These are phyloP conservation scores for Ceratina japonica DNA, from an alignment of 1,140 invertebrate genomes.

Conservation along the genomic window DNA sequence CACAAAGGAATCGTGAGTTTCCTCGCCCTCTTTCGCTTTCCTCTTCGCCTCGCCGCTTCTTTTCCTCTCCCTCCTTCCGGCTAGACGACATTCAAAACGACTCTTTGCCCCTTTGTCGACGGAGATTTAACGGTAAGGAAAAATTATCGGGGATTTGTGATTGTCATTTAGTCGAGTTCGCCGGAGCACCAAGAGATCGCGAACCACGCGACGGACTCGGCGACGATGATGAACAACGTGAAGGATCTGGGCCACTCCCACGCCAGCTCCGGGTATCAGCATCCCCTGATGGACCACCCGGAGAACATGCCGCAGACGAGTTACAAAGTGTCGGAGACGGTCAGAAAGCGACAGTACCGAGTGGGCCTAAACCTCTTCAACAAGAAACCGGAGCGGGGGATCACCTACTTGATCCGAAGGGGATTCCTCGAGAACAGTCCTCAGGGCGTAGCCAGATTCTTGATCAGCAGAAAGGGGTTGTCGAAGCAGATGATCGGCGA, in stretches of 20 bases:
- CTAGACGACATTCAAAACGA: background rate
- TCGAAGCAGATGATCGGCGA: constrained; percentile 99
- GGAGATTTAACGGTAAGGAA: background rate
- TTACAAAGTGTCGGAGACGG: constrained; percentile 88
- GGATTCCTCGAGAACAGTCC: constrained; percentile 97
- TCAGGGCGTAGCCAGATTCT: constrained; percentile 94
- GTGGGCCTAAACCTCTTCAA: constrained; percentile 99
- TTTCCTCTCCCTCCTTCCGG: background rate
- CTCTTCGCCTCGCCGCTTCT: background rate
- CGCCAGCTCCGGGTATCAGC: constrained; percentile 81
- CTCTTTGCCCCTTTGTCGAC: background rate
- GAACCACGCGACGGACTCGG: constrained; percentile 73
- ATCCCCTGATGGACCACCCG: constrained; percentile 81
- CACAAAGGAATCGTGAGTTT: constrained; percentile 66
- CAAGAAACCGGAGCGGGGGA: constrained; percentile 98
- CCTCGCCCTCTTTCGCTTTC: background rate
- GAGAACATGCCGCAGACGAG: constrained; percentile 80
- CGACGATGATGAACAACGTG: constrained; percentile 75
- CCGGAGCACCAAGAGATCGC: constrained; percentile 80
- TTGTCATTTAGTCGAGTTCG: constrained; percentile 72
- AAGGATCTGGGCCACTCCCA: constrained; percentile 79
- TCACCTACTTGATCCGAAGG: constrained; percentile 95
- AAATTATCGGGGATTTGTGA: too few relatives aligned
- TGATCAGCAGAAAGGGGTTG: constrained; percentile 97
- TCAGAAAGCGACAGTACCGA: constrained; percentile 95